A percentile compares a stretch with the other conserved stretches of the same genome.
These are phyloP conservation scores for Apamea anceps DNA, from an alignment of 2,888 invertebrate genomes.

Conservation along the genomic window DNA sequence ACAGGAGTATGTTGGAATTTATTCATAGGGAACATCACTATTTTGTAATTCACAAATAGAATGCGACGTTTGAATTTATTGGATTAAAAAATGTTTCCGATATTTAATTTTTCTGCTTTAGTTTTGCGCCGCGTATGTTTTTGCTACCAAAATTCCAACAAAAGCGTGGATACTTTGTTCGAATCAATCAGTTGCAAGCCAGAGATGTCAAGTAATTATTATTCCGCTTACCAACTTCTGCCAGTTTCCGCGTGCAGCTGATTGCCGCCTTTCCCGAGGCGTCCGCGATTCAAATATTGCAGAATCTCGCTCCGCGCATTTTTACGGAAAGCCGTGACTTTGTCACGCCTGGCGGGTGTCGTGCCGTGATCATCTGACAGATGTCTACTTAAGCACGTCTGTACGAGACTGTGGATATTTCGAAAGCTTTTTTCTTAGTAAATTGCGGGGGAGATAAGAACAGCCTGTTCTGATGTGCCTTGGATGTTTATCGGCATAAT, in stretches of 20 bases:
- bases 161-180: conserved; percentile 10
- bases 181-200: conserved; percentile 55
- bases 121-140: not conserved
- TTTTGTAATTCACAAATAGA: conserved; percentile 13
- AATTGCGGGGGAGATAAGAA: conserved; percentile 62
- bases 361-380: conserved; percentile 71
- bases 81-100: not conserved
- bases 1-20: conserved; percentile 7
- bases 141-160: conserved; percentile 25
- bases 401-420: conserved; percentile 59
- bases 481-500: conserved; percentile 52
- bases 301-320: conserved; percentile 52
- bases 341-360: conserved; percentile 57
- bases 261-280: conserved; percentile 35
- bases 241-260: conserved; percentile 16
- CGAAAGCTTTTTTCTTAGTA: conserved; percentile 63
- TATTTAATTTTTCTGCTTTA: conserved; percentile 1
- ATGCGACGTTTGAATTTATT: not conserved
- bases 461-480: conserved; percentile 32
- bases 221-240: conserved; percentile 58
- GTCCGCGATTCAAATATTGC: conserved; percentile 55
- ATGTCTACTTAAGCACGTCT: conserved; percentile 74
- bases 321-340: conserved; percentile 63
- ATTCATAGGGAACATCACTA: conserved; percentile 40
- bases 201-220: conserved; percentile 63